Base-by-base conservation (phyloP, 2,797 vertebrate species). In the Ciconia nigra region DNA sequence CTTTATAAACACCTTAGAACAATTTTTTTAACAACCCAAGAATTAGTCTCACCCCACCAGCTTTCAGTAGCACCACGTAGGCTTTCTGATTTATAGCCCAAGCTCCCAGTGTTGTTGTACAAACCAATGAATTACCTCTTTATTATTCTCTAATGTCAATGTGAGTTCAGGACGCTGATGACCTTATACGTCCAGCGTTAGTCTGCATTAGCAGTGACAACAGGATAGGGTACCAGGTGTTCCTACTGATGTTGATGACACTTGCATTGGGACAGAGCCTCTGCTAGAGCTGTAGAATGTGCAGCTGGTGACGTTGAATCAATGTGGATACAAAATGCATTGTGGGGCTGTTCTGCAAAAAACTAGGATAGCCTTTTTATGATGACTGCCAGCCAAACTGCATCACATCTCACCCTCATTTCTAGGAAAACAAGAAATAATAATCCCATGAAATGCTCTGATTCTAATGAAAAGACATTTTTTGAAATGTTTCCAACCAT, bases 141-240 rank as follows among this genome's bases (percentile, higher is more conserved):
- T 14, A 7, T 41, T 71, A 31, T 66, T 46, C 13, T 41, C 44
- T 51, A 21, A 3, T 44, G 42, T 16, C 67, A 13, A 2, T 0
- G 3, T 28, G 41, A 49, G 11, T 15, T 54, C 54, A 58, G 42
- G 61, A 17, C 51, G 51, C 69, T 72, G 71, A 28, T 63, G 55
- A 17, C 5, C 13, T 22, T 39, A 2, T 3, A 15, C 1, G 0
- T 13, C 33, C 51, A 37, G 58, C 3, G 0, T 49, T 14, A 22
- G 9, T 3, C n/a, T 66, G 49, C 9, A 17, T 57, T 37, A 31
- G 29, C 31, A 33, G 14, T 29, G 57, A 13, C 4, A 25, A 19
- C 17, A 54, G 46, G 16, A 15, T 7, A 3, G 2, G 28, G 69
- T 18, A 5, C 16, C 46, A 46, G 28, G 7, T 0, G 0, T 46